Evolutionary conservation across 2,113 vertebrate genomes (phyloP).

Genomic region (Sisor rabdophorus): DNA sequence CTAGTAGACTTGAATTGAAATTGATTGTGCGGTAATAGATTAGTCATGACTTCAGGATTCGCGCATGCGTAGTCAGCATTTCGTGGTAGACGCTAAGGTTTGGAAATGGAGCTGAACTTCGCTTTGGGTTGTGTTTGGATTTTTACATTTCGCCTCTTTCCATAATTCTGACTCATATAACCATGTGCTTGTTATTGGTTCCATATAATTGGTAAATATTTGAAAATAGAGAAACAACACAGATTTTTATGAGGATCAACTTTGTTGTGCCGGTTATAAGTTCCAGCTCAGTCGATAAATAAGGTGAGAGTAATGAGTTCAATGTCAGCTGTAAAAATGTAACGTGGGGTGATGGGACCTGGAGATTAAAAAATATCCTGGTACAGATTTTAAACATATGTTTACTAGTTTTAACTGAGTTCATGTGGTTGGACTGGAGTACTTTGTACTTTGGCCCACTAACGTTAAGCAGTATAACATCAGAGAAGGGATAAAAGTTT

Average conservation of each 20-base stretch:
- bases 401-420: background rate
- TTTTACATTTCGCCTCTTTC: background rate
- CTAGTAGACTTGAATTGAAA: background rate
- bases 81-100: background rate
- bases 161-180: background rate
- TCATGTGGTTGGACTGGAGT: background rate
- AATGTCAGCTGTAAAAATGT: background rate
- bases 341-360: background rate
- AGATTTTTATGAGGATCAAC: conserved; percentile 20
- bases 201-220: too few species aligned
- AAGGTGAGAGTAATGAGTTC: background rate
- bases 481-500: too few species aligned
- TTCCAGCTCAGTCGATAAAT: conserved; percentile 18
- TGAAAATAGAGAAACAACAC: too few species aligned
- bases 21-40: conserved; percentile 39
- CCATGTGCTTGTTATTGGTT: background rate
- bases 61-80: conserved; percentile 23
- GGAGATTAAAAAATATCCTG: background rate
- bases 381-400: background rate
- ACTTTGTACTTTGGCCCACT: background rate
- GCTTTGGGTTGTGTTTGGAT: background rate
- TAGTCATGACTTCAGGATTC: conserved; percentile 40
- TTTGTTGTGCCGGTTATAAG: conserved; percentile 38
- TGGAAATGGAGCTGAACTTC: conserved; percentile 10
- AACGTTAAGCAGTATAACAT: background rate